These are phyloP conservation scores for Arremon brunneinucha DNA, from an alignment of 2,797 vertebrate species.

Conservation along the genomic window DNA sequence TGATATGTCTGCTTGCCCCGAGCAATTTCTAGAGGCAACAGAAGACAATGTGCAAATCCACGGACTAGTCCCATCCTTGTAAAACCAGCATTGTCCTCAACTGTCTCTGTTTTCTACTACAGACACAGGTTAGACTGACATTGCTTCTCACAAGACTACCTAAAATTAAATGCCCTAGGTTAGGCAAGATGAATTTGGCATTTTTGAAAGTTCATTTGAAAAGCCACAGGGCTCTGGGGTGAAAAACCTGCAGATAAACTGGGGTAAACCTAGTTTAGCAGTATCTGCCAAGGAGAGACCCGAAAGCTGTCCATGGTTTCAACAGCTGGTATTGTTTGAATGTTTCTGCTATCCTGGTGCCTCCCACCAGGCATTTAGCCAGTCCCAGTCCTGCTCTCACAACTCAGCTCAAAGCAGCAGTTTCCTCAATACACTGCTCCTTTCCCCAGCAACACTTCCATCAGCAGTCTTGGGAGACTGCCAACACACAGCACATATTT, in stretches of 20 bases:
- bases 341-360: background rate
- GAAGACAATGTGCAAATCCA: background rate
- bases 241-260: background rate
- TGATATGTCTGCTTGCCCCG: background rate
- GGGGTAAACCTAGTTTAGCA: background rate
- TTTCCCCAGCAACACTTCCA: background rate
- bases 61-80: background rate
- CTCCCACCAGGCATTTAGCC: background rate
- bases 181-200: background rate
- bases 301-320: background rate
- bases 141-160: background rate
- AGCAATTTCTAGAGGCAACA: background rate
- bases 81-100: background rate
- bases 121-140: background rate
- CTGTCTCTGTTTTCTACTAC: background rate
- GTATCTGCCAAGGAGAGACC: background rate
- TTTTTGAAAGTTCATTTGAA: background rate
- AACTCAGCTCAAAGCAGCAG: background rate
- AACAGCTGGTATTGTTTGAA: background rate
- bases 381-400: background rate
- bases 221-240: background rate
- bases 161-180: background rate
- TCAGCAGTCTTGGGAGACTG: constrained; percentile 11
- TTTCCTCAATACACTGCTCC: background rate
- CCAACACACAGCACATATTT: background rate